phyloP scores from a whole-genome alignment of 2,113 vertebrate genomes.

The Petrocephalus zakoni region DNA sequence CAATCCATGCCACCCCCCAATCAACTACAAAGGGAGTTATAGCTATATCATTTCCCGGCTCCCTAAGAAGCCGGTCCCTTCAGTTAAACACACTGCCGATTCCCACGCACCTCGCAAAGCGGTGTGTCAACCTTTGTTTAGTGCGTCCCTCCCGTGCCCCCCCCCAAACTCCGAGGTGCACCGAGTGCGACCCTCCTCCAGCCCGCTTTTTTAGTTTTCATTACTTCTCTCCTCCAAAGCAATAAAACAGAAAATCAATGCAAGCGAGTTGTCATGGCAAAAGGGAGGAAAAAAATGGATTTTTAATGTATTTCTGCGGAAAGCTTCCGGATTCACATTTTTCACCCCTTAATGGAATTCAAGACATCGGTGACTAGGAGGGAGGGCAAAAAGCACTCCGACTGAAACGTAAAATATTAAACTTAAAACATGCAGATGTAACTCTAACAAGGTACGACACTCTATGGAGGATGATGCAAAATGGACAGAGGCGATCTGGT shows the following conservation, averaged over 20 bases:
- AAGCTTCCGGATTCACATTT: constrained; percentile 1
- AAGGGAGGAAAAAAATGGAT: not conserved
- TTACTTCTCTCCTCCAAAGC: constrained; percentile 3
- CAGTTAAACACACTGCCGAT: not conserved
- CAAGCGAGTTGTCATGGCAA: not conserved
- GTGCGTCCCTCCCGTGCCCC: not conserved
- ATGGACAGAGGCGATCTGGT: not conserved
- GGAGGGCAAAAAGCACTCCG: not conserved
- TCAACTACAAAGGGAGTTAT: not conserved
- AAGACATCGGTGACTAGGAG: not conserved
- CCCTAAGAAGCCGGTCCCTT: not conserved
- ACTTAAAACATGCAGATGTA: not conserved
- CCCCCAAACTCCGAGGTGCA: not conserved
- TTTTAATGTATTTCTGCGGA: not conserved
- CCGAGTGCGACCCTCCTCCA: not conserved
- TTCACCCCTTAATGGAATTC: constrained; percentile 5
- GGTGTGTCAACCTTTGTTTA: not conserved
- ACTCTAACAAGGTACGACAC: not conserved
- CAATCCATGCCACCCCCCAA: not conserved
- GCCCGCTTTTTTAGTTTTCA: not conserved
- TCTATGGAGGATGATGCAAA: not conserved
- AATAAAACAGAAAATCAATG: constrained; percentile 7
- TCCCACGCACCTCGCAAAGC: not conserved
- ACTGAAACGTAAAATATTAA: not conserved
- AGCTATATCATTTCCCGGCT: not conserved